Conservation (phyloP, 2,113 vertebrate genomes). For the Thalassarche chlororhynchos region DNA sequence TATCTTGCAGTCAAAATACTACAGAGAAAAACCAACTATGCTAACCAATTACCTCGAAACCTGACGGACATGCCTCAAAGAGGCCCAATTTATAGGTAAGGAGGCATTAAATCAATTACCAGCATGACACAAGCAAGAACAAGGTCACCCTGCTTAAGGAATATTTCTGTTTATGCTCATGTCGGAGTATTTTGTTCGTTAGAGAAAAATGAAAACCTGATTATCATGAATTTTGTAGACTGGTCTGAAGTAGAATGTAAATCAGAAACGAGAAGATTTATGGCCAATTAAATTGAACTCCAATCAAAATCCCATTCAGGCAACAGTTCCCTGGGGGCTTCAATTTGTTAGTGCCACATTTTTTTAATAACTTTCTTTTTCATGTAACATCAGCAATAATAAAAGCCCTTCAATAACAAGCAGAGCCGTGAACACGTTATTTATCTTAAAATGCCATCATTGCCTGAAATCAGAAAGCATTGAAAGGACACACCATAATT, state of each 20-base stretch:
- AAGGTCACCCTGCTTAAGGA: slow-evolving; percentile 70
- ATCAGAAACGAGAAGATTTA: slow-evolving; percentile 58
- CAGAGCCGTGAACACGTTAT: neutral
- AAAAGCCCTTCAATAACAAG: slow-evolving; percentile 43
- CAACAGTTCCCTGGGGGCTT: slow-evolving; percentile 58
- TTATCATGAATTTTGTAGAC: slow-evolving; percentile 61
- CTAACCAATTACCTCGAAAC: neutral
- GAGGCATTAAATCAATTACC: slow-evolving; percentile 61
- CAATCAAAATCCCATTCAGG: slow-evolving; percentile 68
- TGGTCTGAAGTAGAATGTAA: slow-evolving; percentile 45
- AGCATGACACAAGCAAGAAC: neutral
- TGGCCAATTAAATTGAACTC: slow-evolving; percentile 70
- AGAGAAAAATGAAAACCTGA: slow-evolving; percentile 55
- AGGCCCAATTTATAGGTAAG: neutral
- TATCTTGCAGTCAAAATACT: neutral
- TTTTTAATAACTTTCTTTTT: slow-evolving; percentile 65
- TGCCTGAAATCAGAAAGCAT: slow-evolving; percentile 14
- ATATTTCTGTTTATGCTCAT: slow-evolving; percentile 42
- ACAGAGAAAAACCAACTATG: neutral
- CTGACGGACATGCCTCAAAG: neutral
- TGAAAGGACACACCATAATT: neutral
- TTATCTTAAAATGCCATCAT: slow-evolving; percentile 55
- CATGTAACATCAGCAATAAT: slow-evolving; percentile 56
- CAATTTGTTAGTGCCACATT: slow-evolving; percentile 61
- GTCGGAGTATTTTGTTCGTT: slow-evolving; percentile 32